Conservation (phyloP, 2,797 vertebrate species). For the Sebastes cheni region DNA sequence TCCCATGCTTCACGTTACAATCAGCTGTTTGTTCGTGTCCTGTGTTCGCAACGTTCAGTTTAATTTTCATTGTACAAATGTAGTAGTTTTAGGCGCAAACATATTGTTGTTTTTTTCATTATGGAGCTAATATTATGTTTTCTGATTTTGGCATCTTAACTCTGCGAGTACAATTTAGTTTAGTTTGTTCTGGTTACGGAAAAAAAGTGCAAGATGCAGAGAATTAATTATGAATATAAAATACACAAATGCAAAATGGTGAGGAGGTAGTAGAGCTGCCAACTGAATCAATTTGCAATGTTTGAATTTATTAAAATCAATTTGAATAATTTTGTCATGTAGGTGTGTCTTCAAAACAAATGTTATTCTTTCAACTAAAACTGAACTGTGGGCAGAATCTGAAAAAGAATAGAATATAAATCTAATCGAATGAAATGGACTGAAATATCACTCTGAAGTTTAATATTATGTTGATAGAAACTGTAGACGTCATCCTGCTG, state of each 20-base stretch:
- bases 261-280: background rate
- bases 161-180: background rate
- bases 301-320: background rate
- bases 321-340: background rate
- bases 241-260: background rate
- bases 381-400: background rate
- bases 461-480: background rate
- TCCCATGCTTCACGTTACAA: no score
- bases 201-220: background rate
- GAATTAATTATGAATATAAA: background rate
- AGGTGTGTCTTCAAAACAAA: background rate
- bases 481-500: background rate
- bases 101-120: background rate
- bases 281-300: background rate
- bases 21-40: no score
- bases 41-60: no score
- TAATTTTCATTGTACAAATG: no score
- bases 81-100: accelerated
- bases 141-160: background rate
- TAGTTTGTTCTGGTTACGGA: background rate
- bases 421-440: background rate
- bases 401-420: background rate
- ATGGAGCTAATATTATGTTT: background rate
- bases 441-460: background rate
- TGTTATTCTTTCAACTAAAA: background rate